Base-by-base conservation (phyloP, 2,888 invertebrate species). In the Polyploca ridens region DNA sequence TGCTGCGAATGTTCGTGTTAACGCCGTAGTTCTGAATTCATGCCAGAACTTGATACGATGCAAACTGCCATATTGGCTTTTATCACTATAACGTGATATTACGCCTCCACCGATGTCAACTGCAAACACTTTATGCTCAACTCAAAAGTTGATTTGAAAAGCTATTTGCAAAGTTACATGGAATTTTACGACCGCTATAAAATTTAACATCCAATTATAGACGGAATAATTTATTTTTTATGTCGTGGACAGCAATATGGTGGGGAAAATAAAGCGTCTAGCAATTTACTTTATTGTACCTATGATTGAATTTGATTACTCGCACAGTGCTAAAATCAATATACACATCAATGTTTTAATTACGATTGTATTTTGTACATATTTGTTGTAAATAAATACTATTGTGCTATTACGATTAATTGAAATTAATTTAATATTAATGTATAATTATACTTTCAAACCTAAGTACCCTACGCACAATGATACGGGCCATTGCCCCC, bases 1-100 rank as follows among this genome's bases (percentile, higher is more conserved):
- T 93, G 92, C 81, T 78, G 77, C 64, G 74, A 90, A 91, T 90
- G 90, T 81, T 74, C 82, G 73, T 75, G 86, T 89, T 90, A 90
- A 87, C 87, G 81, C 85, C 74, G 68, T 78, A 83, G 76, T 88
- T 85, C 89, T 90, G 91, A 91, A 90, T 87, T 86, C 77, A 68
- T 84, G 91, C 91, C 91, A 90, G 82, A 83, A 82, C 73, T 84
- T 83, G 79, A 80, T 79, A 81, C 74, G 75, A 77, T 70, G 74
- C 74, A 64, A 73, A 66, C 67, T 73, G 76, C 73, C 74, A 76
- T 79, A 87, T 85, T 75, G 81, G 84, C 82, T 86, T 89, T 90
- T 88, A 87, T 87, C 82, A 77, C 80, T 77, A 75, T 79, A 81
- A 81, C 77, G 74, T 76, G 75, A 65, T 67, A 54, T 54, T 54